A percentile compares a stretch with the other conserved stretches of the same genome.
These are phyloP conservation scores for Lepidurus arcticus DNA, from an alignment of 1,140 invertebrate genomes.

Conservation along the genomic window DNA sequence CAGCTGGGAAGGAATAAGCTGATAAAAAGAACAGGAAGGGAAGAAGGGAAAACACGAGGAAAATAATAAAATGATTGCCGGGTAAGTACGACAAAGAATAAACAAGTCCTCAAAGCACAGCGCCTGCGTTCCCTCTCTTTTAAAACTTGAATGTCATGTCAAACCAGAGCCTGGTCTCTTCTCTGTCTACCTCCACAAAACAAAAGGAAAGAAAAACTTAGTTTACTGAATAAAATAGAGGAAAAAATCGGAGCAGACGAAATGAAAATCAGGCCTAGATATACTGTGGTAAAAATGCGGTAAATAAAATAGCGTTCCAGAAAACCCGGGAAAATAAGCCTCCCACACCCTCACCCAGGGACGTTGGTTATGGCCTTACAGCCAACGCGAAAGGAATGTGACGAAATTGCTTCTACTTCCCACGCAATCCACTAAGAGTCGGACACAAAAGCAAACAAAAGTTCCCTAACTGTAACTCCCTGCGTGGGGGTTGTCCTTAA, in stretches of 20 bases:
- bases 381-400: neutral
- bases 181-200: neutral
- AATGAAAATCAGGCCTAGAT: neutral
- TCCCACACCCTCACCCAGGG: neutral
- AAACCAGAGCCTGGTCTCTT: neutral
- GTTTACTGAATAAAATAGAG: neutral
- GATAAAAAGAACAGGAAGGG: neutral
- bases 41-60: neutral
- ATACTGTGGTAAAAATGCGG: neutral
- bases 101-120: neutral
- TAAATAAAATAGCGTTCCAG: conserved; percentile 2
- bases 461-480: neutral
- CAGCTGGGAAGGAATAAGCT: neutral
- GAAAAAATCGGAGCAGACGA: neutral
- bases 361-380: neutral
- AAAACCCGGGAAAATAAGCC: neutral
- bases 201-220: neutral
- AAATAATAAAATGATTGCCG: neutral
- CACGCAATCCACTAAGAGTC: neutral
- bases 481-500: neutral
- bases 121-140: neutral
- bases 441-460: neutral
- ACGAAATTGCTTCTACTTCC: neutral
- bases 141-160: conserved; percentile 10
- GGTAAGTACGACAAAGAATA: neutral